These are phyloP conservation scores for Grammomys surdaster DNA, from an alignment of 2,113 vertebrate species.

Conservation along the genomic window DNA sequence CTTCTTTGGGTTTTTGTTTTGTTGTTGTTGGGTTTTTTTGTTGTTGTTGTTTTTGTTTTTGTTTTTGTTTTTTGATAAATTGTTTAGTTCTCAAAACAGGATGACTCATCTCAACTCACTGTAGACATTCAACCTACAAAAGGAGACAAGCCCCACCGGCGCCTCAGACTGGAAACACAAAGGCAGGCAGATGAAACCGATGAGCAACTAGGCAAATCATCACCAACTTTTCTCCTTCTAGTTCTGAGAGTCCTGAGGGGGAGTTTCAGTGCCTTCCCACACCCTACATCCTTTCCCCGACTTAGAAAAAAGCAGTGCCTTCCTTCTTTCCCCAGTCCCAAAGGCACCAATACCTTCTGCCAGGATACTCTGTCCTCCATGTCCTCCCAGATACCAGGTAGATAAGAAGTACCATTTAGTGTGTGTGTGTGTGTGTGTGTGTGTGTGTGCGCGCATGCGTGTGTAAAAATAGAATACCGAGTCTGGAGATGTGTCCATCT, in stretches of 20 bases:
- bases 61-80: background rate
- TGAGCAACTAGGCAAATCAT: background rate
- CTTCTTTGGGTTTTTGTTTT: background rate
- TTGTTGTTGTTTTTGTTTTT: too few relatives aligned
- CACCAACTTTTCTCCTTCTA: background rate
- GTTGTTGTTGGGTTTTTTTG: background rate
- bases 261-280: background rate
- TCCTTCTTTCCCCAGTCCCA: background rate
- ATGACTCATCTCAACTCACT: slow-evolving; percentile 5
- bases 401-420: background rate
- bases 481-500: background rate
- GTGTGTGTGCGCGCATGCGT: background rate
- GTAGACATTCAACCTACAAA: slow-evolving; percentile 4
- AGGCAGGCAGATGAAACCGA: background rate
- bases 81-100: slow-evolving; percentile 32
- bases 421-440: background rate
- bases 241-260: background rate
- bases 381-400: background rate
- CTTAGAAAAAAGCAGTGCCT: background rate
- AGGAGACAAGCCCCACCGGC: background rate
- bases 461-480: background rate
- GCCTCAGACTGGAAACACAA: background rate
- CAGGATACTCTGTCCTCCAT: background rate
- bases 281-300: background rate
- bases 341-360: background rate